These are phyloP conservation scores for Pipistrellus kuhlii DNA, from an alignment of 2,797 vertebrate genomes.

Conservation along the genomic window DNA sequence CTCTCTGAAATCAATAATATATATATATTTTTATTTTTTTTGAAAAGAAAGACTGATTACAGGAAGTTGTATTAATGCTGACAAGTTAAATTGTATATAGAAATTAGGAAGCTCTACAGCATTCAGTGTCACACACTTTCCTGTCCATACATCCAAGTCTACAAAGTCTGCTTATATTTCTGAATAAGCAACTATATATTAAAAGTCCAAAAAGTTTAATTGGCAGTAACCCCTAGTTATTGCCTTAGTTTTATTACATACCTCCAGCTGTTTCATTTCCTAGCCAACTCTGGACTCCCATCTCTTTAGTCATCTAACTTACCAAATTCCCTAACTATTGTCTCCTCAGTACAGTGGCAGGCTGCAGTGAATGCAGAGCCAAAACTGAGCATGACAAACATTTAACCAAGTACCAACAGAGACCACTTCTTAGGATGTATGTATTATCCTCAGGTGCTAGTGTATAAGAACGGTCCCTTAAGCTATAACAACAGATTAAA, in stretches of 20 bases:
- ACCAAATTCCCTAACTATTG: neutral
- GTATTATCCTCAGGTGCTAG: neutral
- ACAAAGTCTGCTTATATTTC: neutral
- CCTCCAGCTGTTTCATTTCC: neutral
- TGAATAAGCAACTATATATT: neutral
- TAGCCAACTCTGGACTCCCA: neutral
- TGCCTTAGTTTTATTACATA: neutral
- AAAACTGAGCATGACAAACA: neutral
- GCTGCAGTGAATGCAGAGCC: rapidly evolving
- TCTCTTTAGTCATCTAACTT: neutral
- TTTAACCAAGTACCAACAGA: neutral
- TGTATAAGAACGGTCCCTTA: neutral
- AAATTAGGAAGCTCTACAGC: slow-evolving; percentile 59
- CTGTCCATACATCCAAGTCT: neutral
- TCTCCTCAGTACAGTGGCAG: neutral
- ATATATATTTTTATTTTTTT: too few relatives aligned
- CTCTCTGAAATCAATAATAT: too few relatives aligned
- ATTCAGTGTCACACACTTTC: neutral
- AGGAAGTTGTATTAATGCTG: slow-evolving; percentile 71
- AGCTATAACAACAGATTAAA: neutral
- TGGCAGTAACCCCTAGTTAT: neutral
- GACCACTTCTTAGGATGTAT: neutral
- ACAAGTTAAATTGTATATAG: slow-evolving; percentile 39
- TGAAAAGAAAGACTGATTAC: neutral
- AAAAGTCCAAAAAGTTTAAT: neutral